Base-by-base conservation (phyloP, 1,140 invertebrate species). In the Drosophila simulans region DNA sequence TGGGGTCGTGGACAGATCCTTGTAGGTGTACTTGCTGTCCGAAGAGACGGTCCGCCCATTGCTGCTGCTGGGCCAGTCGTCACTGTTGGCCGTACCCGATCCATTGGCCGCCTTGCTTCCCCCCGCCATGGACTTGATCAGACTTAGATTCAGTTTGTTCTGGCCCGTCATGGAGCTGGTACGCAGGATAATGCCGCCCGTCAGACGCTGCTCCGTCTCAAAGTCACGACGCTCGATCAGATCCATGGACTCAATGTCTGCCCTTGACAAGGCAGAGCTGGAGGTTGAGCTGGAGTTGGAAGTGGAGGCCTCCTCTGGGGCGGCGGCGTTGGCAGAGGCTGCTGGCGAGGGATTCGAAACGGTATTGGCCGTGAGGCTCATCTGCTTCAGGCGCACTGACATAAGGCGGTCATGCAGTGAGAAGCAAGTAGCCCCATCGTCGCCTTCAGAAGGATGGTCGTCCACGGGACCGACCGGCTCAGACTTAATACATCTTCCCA, bases 201-300 rank as follows among this genome's bases (percentile, higher is more conserved):
- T 92, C 12, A 92, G 55, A 8, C 83, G 80, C 57, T 92, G 91
- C 27, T 92, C 91, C 22, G 63, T 83, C 52, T 92, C 91, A 53
- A 91, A 92, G n/a, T 92, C 91, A 4, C 77, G 66, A n/a, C 91
- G 79, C 65, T 92, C 91, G 25, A 92, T 84, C 27, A 84, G 71
- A 74, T 92, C 91, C 79, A 92, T 92, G 3, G 89, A 91, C 55
- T 91, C 79, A n/a, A 91, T 92, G 46, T 92, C 91, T 12, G 78
- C 80, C 55, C 84, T 59, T 31, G 66, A 59, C 3, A 70, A 60
- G 10, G 52, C 45, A 12, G 43, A 17, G 34, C n/a, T 54, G 46
- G 62, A 70, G 45, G 31, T 53, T 43, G 65, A 65, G 45, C 49
- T 56, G 51, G 58, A 74, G 31, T 27, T 59, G 37, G 74, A 72